These are phyloP conservation scores for Aegotheles bennettii DNA, from an alignment of 2,113 vertebrate species.

Conservation along the genomic window DNA sequence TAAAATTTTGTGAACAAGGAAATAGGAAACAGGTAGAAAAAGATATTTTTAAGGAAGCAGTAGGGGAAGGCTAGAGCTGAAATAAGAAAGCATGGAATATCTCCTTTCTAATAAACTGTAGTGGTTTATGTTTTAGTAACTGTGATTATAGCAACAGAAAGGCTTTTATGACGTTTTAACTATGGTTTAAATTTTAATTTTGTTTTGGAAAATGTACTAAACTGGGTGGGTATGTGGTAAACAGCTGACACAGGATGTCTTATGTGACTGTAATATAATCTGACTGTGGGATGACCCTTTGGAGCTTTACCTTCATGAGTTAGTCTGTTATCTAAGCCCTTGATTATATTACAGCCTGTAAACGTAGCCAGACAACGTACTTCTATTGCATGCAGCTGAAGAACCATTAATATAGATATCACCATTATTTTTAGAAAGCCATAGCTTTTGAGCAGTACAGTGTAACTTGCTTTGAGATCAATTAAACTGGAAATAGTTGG, in stretches of 20 bases:
- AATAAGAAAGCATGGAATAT: neutral
- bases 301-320: constrained; percentile 33
- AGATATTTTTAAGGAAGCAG: neutral
- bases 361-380: constrained; percentile 29
- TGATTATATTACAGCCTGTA: constrained; percentile 56
- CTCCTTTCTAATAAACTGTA: neutral
- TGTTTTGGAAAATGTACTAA: constrained; percentile 58
- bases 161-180: constrained; percentile 22
- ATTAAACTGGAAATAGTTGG: neutral
- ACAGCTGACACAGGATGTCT: constrained; percentile 32
- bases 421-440: constrained; percentile 53
- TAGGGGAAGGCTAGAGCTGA: neutral
- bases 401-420: constrained; percentile 17
- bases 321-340: constrained; percentile 30
- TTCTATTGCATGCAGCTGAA: constrained; percentile 37
- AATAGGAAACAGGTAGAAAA: neutral
- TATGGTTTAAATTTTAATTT: constrained; percentile 53
- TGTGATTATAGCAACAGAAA: constrained; percentile 57
- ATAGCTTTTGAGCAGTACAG: neutral
- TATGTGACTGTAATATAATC: constrained; percentile 26
- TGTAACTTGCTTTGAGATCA: constrained; percentile 4
- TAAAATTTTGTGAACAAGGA: neutral
- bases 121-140: neutral
- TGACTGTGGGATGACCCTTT: neutral
- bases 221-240: constrained; percentile 8